Evolutionary conservation across 37 sponge, comb jelly and placozoan genomes (phyloP).

Genomic region (Cliona cf. orientalis): DNA sequence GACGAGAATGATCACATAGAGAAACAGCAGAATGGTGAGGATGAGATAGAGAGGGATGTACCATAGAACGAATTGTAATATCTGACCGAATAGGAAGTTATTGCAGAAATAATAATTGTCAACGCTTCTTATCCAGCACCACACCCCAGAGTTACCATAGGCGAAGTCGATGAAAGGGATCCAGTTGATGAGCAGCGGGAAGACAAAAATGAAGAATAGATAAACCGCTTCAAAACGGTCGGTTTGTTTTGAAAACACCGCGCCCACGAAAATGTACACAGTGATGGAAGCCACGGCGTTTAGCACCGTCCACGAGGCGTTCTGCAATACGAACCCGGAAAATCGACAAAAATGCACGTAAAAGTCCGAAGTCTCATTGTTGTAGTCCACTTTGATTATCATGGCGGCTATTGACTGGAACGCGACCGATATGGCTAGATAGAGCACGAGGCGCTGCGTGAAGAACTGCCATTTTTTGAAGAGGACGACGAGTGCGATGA

Average conservation of each 20-base stretch:
- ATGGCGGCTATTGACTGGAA: conserved; percentile 28
- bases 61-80: conserved; percentile 37
- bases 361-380: not conserved
- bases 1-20: conserved; percentile 19
- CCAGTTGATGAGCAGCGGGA: conserved; percentile 52
- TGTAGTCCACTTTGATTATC: conserved; percentile 42
- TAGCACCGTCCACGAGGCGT: not conserved
- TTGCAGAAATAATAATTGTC: conserved; percentile 14
- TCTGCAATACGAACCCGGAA: conserved; percentile 26
- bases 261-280: conserved; percentile 21
- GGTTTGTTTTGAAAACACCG: not conserved
- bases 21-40: conserved; percentile 4
- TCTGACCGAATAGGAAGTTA: conserved; percentile 4
- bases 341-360: conserved; percentile 9
- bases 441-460: conserved; percentile 74
- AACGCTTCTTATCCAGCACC: conserved; percentile 70
- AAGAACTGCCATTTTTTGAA: conserved; percentile 78
- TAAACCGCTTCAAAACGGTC: conserved; percentile 28
- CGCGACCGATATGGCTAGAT: conserved; percentile 53
- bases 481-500: conserved; percentile 56
- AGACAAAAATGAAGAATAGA: conserved; percentile 31
- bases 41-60: conserved; percentile 53
- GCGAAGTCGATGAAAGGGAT: conserved; percentile 61
- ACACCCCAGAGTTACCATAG: conserved; percentile 65
- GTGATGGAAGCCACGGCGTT: conserved; percentile 24